These are phyloP conservation scores for Trichogramma pretiosum DNA, from an alignment of 1,140 invertebrate genomes.

Conservation along the genomic window DNA sequence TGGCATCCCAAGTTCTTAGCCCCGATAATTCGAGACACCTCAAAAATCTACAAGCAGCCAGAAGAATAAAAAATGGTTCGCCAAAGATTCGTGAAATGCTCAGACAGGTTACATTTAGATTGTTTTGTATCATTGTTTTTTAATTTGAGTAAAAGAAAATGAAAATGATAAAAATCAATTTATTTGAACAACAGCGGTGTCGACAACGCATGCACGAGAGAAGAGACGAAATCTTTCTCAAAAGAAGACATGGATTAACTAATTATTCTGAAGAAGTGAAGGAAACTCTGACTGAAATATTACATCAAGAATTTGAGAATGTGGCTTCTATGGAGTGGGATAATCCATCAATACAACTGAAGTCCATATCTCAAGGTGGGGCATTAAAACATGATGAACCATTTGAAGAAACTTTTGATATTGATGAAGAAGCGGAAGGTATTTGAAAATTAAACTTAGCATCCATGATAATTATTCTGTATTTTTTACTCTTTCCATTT, in stretches of 20 bases:
- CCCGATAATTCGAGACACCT: conserved; percentile 26
- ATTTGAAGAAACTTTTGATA: conserved; percentile 10
- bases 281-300: conserved; percentile 24
- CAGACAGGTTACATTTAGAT: conserved; percentile 34
- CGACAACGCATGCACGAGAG: conserved; percentile 34
- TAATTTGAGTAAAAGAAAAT: not conserved
- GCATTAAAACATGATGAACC: too few relatives aligned
- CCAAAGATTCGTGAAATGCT: conserved; percentile 38
- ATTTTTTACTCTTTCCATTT: too few relatives aligned
- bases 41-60: conserved; percentile 27
- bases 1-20: conserved; percentile 23
- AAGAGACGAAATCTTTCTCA: conserved; percentile 33
- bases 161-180: conserved; percentile 3
- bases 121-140: conserved; percentile 3
- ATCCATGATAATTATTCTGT: too few relatives aligned
- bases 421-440: conserved; percentile 14
- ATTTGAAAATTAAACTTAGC: not conserved
- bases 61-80: conserved; percentile 37
- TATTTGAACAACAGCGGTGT: conserved; percentile 34
- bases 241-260: conserved; percentile 21
- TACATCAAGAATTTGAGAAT: conserved; percentile 27
- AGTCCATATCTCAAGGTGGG: too few relatives aligned
- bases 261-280: conserved; percentile 18
- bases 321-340: conserved; percentile 20
- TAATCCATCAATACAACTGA: not conserved